These are phyloP conservation scores for Dione vanillae DNA, from an alignment of 2,888 invertebrate genomes.

Conservation along the genomic window DNA sequence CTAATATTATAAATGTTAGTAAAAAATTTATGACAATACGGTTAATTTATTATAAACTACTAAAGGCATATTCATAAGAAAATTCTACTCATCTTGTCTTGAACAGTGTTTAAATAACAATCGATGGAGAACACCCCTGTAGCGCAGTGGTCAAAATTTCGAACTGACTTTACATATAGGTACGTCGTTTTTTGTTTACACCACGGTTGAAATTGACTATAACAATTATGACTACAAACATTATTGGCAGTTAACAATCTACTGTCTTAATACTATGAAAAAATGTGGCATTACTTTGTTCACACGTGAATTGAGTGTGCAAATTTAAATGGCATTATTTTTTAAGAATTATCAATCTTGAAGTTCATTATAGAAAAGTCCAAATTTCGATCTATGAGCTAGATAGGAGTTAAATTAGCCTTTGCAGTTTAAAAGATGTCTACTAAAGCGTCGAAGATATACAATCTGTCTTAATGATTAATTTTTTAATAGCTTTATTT, in stretches of 20 bases:
- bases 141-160: background rate
- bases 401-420: too few species aligned
- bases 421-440: too few species aligned
- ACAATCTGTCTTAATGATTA: too few species aligned
- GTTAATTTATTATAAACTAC: slow-evolving; percentile 6
- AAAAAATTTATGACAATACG: slow-evolving; percentile 7
- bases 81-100: slow-evolving; percentile 9
- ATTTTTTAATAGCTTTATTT: too few species aligned
- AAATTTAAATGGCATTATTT: background rate
- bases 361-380: slow-evolving; percentile 2
- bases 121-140: background rate
- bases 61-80: slow-evolving; percentile 25
- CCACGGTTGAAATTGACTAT: slow-evolving; percentile 12
- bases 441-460: too few species aligned
- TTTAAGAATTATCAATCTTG: background rate
- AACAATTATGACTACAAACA: slow-evolving; percentile 11
- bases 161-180: background rate
- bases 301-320: background rate
- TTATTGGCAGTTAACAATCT: slow-evolving; percentile 16
- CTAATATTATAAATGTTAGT: slow-evolving; percentile 8
- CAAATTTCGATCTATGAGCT: too few species aligned
- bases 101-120: background rate
- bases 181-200: background rate
- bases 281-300: slow-evolving; percentile 6
- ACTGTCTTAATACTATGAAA: slow-evolving; percentile 13